Evolutionary conservation across 2,888 invertebrate species (phyloP).

Genomic region (Phengaris arion): DNA sequence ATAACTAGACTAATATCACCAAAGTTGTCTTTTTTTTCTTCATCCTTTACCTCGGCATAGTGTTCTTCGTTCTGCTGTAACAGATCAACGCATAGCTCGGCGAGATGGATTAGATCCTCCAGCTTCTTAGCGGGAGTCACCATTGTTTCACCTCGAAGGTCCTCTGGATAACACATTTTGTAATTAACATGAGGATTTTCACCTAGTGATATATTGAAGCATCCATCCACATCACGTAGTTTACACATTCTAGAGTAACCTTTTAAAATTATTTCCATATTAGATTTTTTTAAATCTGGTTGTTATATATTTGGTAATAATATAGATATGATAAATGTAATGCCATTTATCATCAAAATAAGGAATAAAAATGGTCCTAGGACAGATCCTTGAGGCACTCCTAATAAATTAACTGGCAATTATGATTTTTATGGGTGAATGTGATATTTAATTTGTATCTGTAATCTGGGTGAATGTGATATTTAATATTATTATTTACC

Average conservation of each 20-base stretch:
- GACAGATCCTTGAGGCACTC: not conserved
- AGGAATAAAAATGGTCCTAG: slow-evolving; percentile 4
- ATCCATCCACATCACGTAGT: no score
- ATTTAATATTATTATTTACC: slow-evolving; percentile 75
- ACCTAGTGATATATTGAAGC: not conserved
- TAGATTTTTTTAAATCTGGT: not conserved
- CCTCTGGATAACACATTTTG: slow-evolving; percentile 78
- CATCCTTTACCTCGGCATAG: slow-evolving; percentile 94
- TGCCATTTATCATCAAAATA: not conserved
- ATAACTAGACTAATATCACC: not conserved
- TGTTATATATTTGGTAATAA: not conserved
- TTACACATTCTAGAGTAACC: no score
- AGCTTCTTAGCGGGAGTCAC: slow-evolving; percentile 93
- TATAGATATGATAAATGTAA: no score
- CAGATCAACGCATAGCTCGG: slow-evolving; percentile 98
- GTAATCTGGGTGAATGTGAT: not conserved
- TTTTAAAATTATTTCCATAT: no score
- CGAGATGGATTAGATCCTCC: slow-evolving; percentile 97
- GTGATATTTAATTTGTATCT: not conserved
- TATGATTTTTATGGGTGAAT: not conserved
- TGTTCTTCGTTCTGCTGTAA: slow-evolving; percentile 99
- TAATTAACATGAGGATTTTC: not conserved
- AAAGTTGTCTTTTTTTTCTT: slow-evolving; percentile 1
- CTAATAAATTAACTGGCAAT: not conserved
- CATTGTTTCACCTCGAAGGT: slow-evolving; percentile 88